Base-by-base conservation (phyloP, 2,888 invertebrate species). In the Drosophila mayaguana region DNA sequence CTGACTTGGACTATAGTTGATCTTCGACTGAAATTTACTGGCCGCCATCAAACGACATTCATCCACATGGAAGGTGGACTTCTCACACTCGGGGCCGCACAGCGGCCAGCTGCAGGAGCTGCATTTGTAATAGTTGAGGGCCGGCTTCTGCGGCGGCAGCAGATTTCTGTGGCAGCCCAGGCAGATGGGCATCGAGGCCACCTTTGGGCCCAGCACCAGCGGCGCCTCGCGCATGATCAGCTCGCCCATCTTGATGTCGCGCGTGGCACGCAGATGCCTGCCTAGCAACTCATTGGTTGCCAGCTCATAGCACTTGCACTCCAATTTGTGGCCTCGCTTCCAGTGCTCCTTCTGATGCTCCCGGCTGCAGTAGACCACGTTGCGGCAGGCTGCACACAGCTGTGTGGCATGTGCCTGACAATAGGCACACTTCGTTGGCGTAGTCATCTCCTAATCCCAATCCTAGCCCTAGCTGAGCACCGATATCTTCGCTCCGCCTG, bases 341-440 rank as follows among this genome's bases (percentile, higher is more conserved):
- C 96, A 96, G 91, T 96, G 95, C 72, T 94, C 92, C 91, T 95
- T 95, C 89, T 96, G 96, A 86, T 96, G 96, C 6, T 95, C 95
- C 81, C 94, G 94, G 45, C 95, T 94, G 91, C 96, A 96, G 91
- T 96, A 96, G 88, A 94, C 95, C 0, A 95, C 95, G 14, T 94
- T 93, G 80, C 94, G 95, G 92, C 96, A 96, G 8, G 95, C 95
- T 48, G 95, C 94, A 81, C 96, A 96, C 65, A 94, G 94, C 75
- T 95, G 94, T 67, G 94, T 94, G 0, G 96, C 95, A 56, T 94
- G 93, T 75, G 94, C 93, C 64, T 94, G 93, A 89, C 96, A 96
- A 54, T 95, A 93, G 61, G 94, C 95, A 87, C 96, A 96, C 22
- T 62, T 76, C 20, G 75, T 78, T 34, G 78, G 79, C 45, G 80